Conservation (phyloP, 2,797 vertebrate species). For the Bothrops alternatus region DNA sequence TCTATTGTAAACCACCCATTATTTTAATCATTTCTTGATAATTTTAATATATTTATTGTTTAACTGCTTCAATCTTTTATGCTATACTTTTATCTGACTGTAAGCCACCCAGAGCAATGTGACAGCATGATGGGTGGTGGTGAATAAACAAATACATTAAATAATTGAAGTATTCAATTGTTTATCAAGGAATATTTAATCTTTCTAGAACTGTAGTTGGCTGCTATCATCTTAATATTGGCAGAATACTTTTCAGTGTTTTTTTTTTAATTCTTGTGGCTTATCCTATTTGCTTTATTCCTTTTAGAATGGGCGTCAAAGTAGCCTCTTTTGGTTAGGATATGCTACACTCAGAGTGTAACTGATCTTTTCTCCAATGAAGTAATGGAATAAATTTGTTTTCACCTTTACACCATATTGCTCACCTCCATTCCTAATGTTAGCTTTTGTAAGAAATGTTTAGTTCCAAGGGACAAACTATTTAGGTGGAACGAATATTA, state of each 20-base stretch:
- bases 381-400: neutral
- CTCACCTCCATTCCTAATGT: neutral
- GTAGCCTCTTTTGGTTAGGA: neutral
- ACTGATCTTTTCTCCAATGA: neutral
- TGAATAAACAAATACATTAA: neutral
- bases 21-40: neutral
- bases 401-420: neutral
- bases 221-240: neutral
- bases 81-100: neutral
- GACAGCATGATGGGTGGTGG: neutral
- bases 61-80: neutral
- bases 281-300: neutral
- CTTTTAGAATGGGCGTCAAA: neutral
- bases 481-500: neutral
- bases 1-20: neutral
- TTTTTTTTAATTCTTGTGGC: neutral
- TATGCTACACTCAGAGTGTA: neutral
- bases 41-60: neutral
- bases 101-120: neutral
- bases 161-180: neutral
- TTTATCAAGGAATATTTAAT: neutral
- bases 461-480: neutral
- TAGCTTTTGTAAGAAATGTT: neutral
- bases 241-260: neutral
- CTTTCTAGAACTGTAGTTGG: neutral